phyloP scores from a whole-genome alignment of 1,140 invertebrate genomes.

The Heliconius hewitsoni region DNA sequence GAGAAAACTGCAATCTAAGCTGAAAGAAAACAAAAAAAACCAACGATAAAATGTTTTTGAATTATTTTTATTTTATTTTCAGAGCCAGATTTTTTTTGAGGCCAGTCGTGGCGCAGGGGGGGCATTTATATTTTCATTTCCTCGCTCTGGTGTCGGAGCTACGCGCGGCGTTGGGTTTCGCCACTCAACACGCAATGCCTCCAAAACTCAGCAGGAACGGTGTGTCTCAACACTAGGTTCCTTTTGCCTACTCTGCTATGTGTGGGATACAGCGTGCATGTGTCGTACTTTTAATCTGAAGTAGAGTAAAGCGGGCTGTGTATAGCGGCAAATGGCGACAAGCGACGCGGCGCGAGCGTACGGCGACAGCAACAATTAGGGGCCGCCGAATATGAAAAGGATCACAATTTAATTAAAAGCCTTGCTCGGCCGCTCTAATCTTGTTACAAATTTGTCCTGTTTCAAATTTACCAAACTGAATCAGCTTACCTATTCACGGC shows the following conservation, averaged over 20 bases:
- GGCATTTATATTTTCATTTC: too few relatives aligned
- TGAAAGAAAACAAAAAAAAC: neutral
- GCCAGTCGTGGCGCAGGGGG: too few relatives aligned
- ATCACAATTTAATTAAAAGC: constrained; percentile 19
- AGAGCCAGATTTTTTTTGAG: too few relatives aligned
- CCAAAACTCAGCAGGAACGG: too few relatives aligned
- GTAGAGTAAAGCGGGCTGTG: neutral
- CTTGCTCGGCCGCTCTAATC: constrained; percentile 11
- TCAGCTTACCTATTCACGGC: neutral
- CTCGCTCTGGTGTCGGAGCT: too few relatives aligned
- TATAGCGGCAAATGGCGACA: neutral
- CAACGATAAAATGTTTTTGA: neutral
- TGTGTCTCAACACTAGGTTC: too few relatives aligned
- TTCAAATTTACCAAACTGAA: neutral
- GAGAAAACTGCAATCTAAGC: neutral
- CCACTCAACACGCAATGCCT: too few relatives aligned
- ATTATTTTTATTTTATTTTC: too few relatives aligned
- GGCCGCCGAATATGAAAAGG: constrained; percentile 12
- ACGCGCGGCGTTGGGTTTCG: too few relatives aligned
- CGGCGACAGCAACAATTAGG: constrained; percentile 1
- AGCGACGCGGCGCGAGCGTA: neutral
- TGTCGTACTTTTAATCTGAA: too few relatives aligned
- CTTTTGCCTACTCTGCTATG: too few relatives aligned
- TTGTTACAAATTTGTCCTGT: constrained; percentile 4
- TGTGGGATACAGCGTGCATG: too few relatives aligned